phyloP scores from a whole-genome alignment of 2,797 vertebrate genomes.

The Australoheros facetus region DNA sequence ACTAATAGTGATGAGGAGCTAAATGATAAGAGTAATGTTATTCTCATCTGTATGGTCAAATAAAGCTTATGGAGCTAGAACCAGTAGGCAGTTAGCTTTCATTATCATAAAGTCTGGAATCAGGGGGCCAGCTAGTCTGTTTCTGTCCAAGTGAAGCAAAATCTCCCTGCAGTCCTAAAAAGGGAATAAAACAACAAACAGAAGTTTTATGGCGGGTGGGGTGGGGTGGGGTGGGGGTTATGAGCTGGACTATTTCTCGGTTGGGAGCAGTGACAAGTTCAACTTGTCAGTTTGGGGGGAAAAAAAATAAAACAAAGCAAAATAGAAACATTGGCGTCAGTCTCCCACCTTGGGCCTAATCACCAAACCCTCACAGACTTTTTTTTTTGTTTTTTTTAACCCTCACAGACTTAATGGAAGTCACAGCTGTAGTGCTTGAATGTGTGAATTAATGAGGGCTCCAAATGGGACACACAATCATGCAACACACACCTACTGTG shows the following conservation, averaged over 20 bases:
- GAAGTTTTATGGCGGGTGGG: background rate
- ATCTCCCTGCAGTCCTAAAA: background rate
- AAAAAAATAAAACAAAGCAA: too few species aligned
- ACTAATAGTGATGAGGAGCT: background rate
- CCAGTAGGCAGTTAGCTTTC: background rate
- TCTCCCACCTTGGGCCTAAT: background rate
- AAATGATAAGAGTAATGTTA: background rate
- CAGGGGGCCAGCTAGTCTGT: background rate
- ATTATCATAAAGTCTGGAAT: background rate
- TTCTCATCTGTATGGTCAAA: background rate
- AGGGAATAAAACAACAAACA: background rate
- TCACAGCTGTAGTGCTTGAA: background rate
- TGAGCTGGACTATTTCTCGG: background rate
- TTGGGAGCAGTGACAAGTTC: background rate
- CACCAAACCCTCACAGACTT: background rate
- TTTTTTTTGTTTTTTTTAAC: background rate
- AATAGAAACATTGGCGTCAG: background rate
- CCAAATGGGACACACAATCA: background rate
- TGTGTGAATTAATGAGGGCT: background rate
- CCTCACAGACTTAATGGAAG: background rate
- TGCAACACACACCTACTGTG: too few species aligned
- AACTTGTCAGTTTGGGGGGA: background rate
- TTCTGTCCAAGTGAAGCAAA: background rate
- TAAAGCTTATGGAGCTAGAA: background rate
- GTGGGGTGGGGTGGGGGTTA: background rate